Percentiles rank a stretch among this genome's conserved stretches.
Conservation (phyloP, 1,140 invertebrate genomes). For the Megathymus violae region DNA sequence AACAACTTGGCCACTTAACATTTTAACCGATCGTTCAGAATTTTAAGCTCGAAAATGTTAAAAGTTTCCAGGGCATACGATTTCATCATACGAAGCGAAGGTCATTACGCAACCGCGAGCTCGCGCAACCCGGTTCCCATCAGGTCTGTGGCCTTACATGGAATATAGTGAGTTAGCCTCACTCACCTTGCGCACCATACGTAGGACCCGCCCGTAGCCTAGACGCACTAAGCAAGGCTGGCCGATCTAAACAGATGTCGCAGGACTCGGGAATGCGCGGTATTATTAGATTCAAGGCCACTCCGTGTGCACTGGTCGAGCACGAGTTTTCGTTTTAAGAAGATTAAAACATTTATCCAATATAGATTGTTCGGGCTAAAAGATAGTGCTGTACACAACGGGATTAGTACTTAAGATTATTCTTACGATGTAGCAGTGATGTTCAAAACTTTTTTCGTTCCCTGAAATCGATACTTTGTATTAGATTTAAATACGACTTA, state of each 20-base stretch:
- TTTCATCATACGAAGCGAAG: slow-evolving; percentile 10
- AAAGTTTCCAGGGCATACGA: not conserved
- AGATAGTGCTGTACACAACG: no score
- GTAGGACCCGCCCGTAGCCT: not conserved
- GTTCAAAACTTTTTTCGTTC: no score
- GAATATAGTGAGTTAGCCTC: not conserved
- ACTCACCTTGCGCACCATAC: slow-evolving; percentile 20
- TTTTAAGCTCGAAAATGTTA: no score
- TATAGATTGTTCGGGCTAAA: not conserved
- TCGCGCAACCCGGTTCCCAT: slow-evolving; percentile 18
- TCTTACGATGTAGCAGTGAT: no score
- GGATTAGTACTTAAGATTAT: no score
- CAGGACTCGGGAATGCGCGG: slow-evolving; percentile 42
- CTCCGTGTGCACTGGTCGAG: slow-evolving; percentile 9
- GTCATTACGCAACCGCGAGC: slow-evolving; percentile 4
- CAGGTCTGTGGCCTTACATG: slow-evolving; percentile 9
- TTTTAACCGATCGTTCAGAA: no score
- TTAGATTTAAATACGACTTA: no score
- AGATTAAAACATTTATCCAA: not conserved
- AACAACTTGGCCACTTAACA: no score
- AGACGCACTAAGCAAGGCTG: slow-evolving; percentile 18
- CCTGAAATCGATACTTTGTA: no score
- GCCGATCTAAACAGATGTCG: slow-evolving; percentile 29
- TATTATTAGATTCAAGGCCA: slow-evolving; percentile 49
- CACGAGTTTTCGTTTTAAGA: not conserved